Base-by-base conservation (phyloP, 2,888 invertebrate species). In the Dasysyrphus tricinctus region DNA sequence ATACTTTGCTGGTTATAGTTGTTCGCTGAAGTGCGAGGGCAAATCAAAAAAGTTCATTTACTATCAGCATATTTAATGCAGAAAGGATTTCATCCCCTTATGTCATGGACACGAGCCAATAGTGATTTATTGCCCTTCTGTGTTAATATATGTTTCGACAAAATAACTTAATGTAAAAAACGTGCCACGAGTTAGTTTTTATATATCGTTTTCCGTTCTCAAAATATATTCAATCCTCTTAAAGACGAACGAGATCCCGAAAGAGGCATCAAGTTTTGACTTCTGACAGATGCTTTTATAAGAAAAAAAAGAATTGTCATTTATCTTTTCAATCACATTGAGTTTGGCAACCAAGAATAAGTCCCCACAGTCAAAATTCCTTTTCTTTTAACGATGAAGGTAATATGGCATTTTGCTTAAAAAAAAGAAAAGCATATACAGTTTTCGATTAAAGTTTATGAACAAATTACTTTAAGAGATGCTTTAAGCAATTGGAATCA, bases 61-160 rank as follows among this genome's bases (percentile, higher is more conserved):
- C 69, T 69, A 69, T 69, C 69, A 69, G 54, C 51, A 69, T 54
- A 24, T 24, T 54, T 57, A 49, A 39, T 32, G 61, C 42, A 61
- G 44, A 44, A 61, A 61, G 42, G 42, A 72, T 61, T 70, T 59
- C 39, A 54, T 59, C 49, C 37, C 57, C 39, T 69, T 77, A 34
- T 59, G 77, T 57, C 51, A 69, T 70, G 51, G 47, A 42, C 54
- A 54, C 12, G 42, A 42, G 14, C 51, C 59, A 59, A 54, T 75
- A 29, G 80, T 69, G 69, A 80, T 80, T 75, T 80, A 80, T 80
- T 37, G 51, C 69, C 16, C 19, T 24, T 54, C 19, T 16, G 42
- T 72, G 29, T 72, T 14, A 49, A 69, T 69, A 69, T 69, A 54
- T 49, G 34, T 69, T 54, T 39, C 24, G 47, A 37, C 69, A n/a